Evolutionary conservation across 2,113 vertebrate species (phyloP), one percentile per base, ranked within the genome.

Genomic region (Sinocyclocheilus anshuiensis): DNA sequence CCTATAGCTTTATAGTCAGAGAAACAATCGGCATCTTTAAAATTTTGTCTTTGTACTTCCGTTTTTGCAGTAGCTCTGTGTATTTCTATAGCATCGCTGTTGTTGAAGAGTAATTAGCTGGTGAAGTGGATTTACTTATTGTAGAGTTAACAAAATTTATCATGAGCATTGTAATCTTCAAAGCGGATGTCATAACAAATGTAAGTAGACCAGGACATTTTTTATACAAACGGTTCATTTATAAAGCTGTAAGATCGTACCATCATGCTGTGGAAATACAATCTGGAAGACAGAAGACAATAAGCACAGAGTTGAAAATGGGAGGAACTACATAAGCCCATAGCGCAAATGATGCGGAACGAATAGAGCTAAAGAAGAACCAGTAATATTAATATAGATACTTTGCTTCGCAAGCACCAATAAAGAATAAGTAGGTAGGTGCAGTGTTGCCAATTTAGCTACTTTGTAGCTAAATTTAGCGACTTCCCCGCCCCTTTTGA

Each of bases 351-450:
- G 59, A n/a, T 24, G 59, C 59, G 8, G 59, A 24, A 24, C 59
- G 4, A 63, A 24, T 63, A 24, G 22, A 63, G n/a, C 59, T 55
- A 11, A 65, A 65, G 36, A 74, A 74, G 11, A 45, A n/a, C 20
- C 4, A 39, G 36, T 9, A n/a, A 4, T 29, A 55, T 55, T 77
- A 20, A 77, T 77, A 29, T 77, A 16, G 75, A 77, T 26, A 33
- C 42, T 50, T 29, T 2, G 12, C 36, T 74, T 42, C 15, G 10
- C 48, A 53, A 18, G 24, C 75, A 77, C 39, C 45, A 75, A 75
- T 75, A 75, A 48, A 45, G 72, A 53, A 77, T 29, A 24, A 77
- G 24, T 26, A 50, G n/a, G 39, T 77, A 45, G 29, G 77, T 33
- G n/a, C n/a, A n/a, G n/a, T n/a, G n/a, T n/a, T n/a, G n/a, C n/a